Evolutionary conservation across 2,113 vertebrate species (phyloP).

Genomic region (Protobothrops mucrosquamatus): DNA sequence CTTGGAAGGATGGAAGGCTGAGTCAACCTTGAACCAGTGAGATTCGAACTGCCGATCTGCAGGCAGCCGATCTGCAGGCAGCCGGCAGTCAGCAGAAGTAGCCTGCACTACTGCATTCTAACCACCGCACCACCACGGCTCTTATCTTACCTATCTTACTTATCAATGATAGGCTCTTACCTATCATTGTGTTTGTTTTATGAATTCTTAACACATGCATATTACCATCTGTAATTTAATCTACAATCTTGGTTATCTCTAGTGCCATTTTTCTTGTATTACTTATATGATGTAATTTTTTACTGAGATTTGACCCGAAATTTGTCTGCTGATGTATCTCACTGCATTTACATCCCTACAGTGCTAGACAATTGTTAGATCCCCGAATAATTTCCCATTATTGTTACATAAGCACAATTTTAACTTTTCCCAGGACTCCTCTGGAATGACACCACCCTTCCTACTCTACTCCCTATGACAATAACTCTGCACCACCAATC

Average conservation of each 20-base stretch:
- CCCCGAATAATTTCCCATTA: neutral
- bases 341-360: neutral
- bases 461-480: neutral
- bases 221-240: neutral
- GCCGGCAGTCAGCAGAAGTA: too few relatives aligned
- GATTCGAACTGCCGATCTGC: too few relatives aligned
- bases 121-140: too few relatives aligned
- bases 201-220: neutral
- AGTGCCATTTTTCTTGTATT: neutral
- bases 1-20: too few relatives aligned
- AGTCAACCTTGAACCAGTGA: too few relatives aligned
- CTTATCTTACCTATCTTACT: too few relatives aligned
- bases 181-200: neutral
- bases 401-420: neutral
- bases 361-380: neutral
- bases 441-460: neutral
- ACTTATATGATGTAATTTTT: neutral
- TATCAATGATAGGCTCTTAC: neutral
- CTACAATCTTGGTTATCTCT: neutral
- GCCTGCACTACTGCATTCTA: too few relatives aligned
- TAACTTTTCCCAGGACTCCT: neutral
- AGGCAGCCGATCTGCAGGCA: too few relatives aligned
- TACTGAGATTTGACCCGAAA: neutral
- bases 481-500: neutral
- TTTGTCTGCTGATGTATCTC: neutral